Evolutionary conservation across 2,797 vertebrate genomes (phyloP), one percentile per base, ranked within the genome.

Genomic region (Craterocephalus amniculus): DNA sequence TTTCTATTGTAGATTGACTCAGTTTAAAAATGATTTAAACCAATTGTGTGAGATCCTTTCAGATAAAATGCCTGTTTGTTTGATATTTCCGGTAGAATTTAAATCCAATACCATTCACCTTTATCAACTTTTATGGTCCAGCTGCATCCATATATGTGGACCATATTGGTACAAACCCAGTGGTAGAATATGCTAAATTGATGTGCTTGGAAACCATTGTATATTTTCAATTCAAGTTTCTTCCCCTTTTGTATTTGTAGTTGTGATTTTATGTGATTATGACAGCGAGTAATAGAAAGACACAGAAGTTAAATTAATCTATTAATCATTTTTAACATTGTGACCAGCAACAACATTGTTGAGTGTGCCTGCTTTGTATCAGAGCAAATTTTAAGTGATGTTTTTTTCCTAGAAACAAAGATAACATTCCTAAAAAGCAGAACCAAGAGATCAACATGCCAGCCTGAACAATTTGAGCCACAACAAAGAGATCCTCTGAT

Each of bases 261-360:
- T 6, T 68, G 20, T 29, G 26, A 52, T 52, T 40, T 69, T 29
- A 60, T 40, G 18, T 22, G 48, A 31, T 13, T 12, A 27, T 20
- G 43, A n/a, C 40, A 45, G 16, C 8, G 16, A 36, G 12, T 16
- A 59, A 40, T 18, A 16, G 35, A 40, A 38, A 27, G 14, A 22
- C 18, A 5, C 6, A 4, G 43, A 13, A 58, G 34, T 38, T 38
- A 38, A 26, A 61, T 40, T 6, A 18, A 27, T 27, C 40, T 29
- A 18, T 61, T 60, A 20, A 40, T 61, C 24, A 22, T 52, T 60
- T 60, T 14, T 54, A 29, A 31, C 58, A 61, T 38, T 27, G 29
- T 51, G 48, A 69, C 29, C 67, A 69, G 67, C 51, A 24, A 57
- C 7, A 52, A 38, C 20, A 31, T 14, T 51, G 29, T 51, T 57